A percentile compares a stretch with the other conserved stretches of the same genome.
Conservation (phyloP, 2,888 invertebrate species). For the Lucinisca nassula region DNA sequence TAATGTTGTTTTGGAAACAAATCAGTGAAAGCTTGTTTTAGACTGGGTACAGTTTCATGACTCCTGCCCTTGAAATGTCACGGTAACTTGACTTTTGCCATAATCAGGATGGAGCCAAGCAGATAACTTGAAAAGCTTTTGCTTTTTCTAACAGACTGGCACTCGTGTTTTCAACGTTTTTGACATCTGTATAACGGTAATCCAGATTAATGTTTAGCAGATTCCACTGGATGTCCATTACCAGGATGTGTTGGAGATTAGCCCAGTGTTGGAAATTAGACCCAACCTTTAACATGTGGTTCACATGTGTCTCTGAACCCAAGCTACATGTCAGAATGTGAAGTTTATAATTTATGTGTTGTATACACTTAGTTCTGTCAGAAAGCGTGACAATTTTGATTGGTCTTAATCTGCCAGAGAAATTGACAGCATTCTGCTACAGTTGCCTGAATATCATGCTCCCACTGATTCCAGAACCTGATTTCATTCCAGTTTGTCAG, state of each 20-base stretch:
- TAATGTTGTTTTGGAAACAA: neutral
- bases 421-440: neutral
- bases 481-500: too few relatives aligned
- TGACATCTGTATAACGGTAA: constrained; percentile 7
- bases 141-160: neutral
- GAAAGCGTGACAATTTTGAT: constrained; percentile 16
- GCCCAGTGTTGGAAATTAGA: neutral
- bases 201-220: neutral
- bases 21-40: neutral
- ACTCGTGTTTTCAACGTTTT: neutral
- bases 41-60: neutral
- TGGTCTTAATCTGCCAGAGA: constrained; percentile 8
- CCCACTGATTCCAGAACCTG: too few relatives aligned
- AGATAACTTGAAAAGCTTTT: neutral
- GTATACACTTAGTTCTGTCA: neutral
- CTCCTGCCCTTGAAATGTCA: neutral
- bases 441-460: neutral
- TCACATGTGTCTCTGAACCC: neutral
- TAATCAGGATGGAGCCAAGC: neutral
- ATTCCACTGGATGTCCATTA: constrained; percentile 4
- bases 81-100: neutral
- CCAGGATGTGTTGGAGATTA: neutral
- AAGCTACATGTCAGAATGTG: neutral
- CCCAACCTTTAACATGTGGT: neutral
- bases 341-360: neutral